Percentiles rank a stretch among this genome's conserved stretches.
Conservation (phyloP, 2,113 vertebrate genomes). For the Solenodon paradoxus region DNA sequence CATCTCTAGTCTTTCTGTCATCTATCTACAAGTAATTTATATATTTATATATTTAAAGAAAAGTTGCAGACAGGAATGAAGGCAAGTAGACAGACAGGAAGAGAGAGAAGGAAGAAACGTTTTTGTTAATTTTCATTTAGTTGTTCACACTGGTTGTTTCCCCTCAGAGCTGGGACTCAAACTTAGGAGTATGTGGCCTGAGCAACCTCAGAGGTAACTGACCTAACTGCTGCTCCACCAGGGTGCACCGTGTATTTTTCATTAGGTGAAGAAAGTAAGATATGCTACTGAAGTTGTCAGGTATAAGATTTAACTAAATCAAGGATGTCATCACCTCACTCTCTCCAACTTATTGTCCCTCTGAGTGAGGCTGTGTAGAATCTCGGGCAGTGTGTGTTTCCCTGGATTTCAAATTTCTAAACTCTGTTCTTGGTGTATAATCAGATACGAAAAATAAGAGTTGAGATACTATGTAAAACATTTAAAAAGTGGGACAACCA, state of each 20-base stretch:
- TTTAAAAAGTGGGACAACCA: neutral
- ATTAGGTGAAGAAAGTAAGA: neutral
- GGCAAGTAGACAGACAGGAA: no score
- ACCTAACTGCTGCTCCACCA: no score
- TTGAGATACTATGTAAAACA: neutral
- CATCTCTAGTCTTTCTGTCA: neutral
- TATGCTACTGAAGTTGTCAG: neutral
- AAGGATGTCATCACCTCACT: neutral
- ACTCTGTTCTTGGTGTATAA: neutral
- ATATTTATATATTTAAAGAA: no score
- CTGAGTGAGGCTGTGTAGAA: neutral
- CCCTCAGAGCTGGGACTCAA: neutral
- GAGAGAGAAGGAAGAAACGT: no score
- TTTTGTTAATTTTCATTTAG: no score
- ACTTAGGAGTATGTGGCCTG: no score
- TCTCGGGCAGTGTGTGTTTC: neutral
- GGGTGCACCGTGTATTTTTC: neutral
- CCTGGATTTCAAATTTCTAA: neutral
- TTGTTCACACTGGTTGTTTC: no score
- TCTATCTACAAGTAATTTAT: no score
- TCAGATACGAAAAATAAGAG: slow-evolving; percentile 17
- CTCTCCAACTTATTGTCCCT: neutral
- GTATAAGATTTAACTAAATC: neutral
- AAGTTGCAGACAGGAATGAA: no score
- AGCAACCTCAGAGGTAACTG: no score